Evolutionary conservation across 2,888 invertebrate species (phyloP).

Genomic region (Hypercompe scribonia): DNA sequence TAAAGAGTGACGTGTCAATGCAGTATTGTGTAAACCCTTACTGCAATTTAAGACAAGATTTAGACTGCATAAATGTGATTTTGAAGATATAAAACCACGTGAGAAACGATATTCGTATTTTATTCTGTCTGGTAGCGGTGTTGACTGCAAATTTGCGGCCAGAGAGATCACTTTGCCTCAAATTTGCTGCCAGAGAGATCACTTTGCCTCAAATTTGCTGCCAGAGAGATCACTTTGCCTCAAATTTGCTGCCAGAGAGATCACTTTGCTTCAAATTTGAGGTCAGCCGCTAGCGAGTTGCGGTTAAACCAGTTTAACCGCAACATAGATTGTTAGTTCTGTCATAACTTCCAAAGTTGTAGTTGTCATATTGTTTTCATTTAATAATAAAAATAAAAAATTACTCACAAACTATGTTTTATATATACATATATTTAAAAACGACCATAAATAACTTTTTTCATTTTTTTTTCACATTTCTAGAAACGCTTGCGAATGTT

Average conservation of each 20-base stretch:
- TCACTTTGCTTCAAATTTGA: not conserved
- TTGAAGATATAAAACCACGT: too few species aligned
- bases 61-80: slow-evolving; percentile 24
- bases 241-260: not conserved
- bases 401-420: slow-evolving; percentile 48
- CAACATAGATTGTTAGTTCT: slow-evolving; percentile 21
- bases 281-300: not conserved
- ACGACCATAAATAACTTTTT: slow-evolving; percentile 25
- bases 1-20: not conserved
- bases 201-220: slow-evolving; percentile 2
- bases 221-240: not conserved
- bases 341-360: slow-evolving; percentile 45
- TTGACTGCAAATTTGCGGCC: not conserved
- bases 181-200: not conserved
- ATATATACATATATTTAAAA: slow-evolving; percentile 13
- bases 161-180: not conserved
- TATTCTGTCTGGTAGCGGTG: slow-evolving; percentile 8
- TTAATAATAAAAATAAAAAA: slow-evolving; percentile 15
- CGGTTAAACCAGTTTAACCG: not conserved
- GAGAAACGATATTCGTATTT: not conserved
- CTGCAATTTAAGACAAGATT: slow-evolving; percentile 21
- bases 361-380: slow-evolving; percentile 22
- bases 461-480: slow-evolving; percentile 26
- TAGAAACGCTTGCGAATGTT: slow-evolving; percentile 41
- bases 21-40: not conserved